Conservation (phyloP, 23 tunicate species). For the Trididemnum clinides region DNA sequence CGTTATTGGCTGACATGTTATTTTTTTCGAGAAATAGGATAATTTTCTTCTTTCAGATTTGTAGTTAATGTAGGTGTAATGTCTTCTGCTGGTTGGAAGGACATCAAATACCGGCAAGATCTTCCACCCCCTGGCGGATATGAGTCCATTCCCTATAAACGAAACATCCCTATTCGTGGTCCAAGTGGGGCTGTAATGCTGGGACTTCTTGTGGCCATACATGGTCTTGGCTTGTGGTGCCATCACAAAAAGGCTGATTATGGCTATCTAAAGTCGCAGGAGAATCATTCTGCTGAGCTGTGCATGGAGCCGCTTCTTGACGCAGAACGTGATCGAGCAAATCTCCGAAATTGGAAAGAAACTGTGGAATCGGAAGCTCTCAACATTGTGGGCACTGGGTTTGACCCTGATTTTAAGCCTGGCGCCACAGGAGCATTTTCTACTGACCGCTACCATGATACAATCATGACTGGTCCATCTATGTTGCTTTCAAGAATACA, state of each 20-base stretch:
- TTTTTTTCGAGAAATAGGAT: too few species aligned
- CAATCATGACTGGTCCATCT: too few species aligned
- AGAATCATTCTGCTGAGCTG: conserved; percentile 41
- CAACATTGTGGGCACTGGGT: conserved; percentile 88
- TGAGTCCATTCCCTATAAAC: conserved; percentile 68
- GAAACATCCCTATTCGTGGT: conserved; percentile 75
- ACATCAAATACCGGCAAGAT: conserved; percentile 85
- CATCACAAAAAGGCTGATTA: neutral
- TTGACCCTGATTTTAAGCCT: conserved; percentile 56
- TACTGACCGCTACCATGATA: too few species aligned
- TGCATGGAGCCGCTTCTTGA: conserved; percentile 59
- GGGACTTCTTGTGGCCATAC: conserved; percentile 27
- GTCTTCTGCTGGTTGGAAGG: conserved; percentile 67
- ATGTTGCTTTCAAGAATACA: too few species aligned
- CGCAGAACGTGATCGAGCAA: conserved; percentile 81
- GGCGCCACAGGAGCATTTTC: too few species aligned
- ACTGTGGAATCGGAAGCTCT: conserved; percentile 89
- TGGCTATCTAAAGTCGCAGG: conserved; percentile 9
- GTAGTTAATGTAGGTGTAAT: neutral
- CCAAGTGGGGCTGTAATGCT: conserved; percentile 50
- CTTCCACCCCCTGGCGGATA: conserved; percentile 95
- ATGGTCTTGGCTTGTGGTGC: conserved; percentile 4
- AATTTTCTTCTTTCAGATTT: too few species aligned
- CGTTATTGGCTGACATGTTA: too few species aligned
- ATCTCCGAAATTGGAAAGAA: conserved; percentile 51